phyloP scores from a whole-genome alignment of 2,797 vertebrate species.

The Salmo trutta region DNA sequence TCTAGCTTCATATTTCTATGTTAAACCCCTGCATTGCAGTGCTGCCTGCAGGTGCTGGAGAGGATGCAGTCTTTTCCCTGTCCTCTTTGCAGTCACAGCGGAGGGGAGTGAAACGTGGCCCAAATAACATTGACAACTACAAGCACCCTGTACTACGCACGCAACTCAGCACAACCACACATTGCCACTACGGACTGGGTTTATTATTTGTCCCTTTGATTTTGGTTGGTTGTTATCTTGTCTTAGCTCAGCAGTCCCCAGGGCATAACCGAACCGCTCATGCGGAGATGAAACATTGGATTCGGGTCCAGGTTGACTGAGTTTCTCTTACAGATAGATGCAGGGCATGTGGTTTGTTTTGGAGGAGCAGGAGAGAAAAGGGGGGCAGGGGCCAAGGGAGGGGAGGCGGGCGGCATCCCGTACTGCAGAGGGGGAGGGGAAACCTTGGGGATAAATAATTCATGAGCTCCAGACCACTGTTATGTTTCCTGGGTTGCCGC shows the following conservation, averaged over 20 bases:
- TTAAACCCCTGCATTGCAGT: conserved; percentile 83
- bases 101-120: conserved; percentile 38
- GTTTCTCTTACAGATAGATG: too few species aligned
- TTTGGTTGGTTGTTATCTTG: conserved; percentile 15
- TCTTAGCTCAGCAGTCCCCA: conserved; percentile 37
- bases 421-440: conserved; percentile 28
- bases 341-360: not conserved
- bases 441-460: not conserved
- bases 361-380: not conserved
- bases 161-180: conserved; percentile 22
- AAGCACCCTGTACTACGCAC: conserved; percentile 22
- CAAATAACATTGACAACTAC: conserved; percentile 45
- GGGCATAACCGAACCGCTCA: conserved; percentile 28
- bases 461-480: not conserved
- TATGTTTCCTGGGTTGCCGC: conserved; percentile 11
- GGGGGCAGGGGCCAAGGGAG: conserved; percentile 8
- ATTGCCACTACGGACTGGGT: conserved; percentile 1
- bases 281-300: conserved; percentile 24
- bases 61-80: conserved; percentile 62
- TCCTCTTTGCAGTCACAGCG: conserved; percentile 51
- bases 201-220: conserved; percentile 33
- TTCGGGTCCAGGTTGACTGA: not conserved
- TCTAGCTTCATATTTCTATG: conserved; percentile 61
- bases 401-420: conserved; percentile 36
- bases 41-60: conserved; percentile 68